These are phyloP conservation scores for Oenanthe melanoleuca DNA, from an alignment of 2,113 vertebrate species.

Conservation along the genomic window DNA sequence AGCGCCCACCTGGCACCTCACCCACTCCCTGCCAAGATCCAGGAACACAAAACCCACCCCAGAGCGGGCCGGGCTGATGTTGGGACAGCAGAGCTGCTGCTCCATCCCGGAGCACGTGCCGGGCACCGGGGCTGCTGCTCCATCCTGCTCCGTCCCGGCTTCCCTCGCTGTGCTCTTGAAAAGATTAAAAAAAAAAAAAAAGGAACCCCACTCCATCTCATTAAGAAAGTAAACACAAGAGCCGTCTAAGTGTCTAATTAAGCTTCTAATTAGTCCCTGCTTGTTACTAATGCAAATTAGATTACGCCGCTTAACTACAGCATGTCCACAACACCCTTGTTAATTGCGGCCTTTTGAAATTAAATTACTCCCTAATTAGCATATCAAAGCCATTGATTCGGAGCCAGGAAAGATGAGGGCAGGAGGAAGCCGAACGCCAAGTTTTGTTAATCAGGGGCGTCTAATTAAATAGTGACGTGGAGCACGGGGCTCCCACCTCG, in stretches of 20 bases:
- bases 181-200: conserved; percentile 72
- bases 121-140: conserved; percentile 1
- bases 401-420: conserved; percentile 86
- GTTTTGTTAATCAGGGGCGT: conserved; percentile 98
- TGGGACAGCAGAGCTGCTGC: neutral
- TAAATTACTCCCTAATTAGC: conserved; percentile 99
- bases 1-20: accelerated
- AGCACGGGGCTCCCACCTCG: conserved; percentile 54
- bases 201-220: conserved; percentile 92
- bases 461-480: conserved; percentile 97
- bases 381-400: conserved; percentile 99
- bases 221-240: conserved; percentile 99
- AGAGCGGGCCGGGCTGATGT: neutral
- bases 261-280: conserved; percentile 99
- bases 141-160: conserved; percentile 1
- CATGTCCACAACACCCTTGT: conserved; percentile 99
- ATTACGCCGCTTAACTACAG: conserved; percentile 99
- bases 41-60: neutral
- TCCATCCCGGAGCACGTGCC: conserved; percentile 1
- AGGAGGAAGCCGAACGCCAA: conserved; percentile 96
- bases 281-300: conserved; percentile 99
- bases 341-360: conserved; percentile 99
- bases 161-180: conserved; percentile 68
- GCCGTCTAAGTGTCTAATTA: conserved; percentile 99
- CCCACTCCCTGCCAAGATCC: neutral